Conservation (phyloP, 2,113 vertebrate species). For the Mormoops blainvillei region DNA sequence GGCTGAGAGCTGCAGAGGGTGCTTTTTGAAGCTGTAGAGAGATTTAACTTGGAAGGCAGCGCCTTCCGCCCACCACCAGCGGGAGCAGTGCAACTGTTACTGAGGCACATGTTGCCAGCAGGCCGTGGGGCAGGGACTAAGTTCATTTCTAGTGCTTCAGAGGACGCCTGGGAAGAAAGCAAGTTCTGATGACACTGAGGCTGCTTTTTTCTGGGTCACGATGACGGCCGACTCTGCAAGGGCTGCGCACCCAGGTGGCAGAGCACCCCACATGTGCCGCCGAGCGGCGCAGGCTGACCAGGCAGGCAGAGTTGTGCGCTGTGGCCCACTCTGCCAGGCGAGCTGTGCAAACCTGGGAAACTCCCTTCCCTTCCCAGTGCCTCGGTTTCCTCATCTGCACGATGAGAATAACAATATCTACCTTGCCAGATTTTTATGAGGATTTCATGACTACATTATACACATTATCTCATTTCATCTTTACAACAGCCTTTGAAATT, state of each 20-base stretch:
- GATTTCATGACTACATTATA: background rate
- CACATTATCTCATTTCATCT: background rate
- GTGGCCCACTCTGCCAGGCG: background rate
- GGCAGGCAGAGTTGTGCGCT: background rate
- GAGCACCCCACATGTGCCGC: background rate
- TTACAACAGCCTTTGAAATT: background rate
- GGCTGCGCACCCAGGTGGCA: no score
- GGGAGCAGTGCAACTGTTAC: background rate
- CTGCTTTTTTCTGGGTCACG: background rate
- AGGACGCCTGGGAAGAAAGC: background rate
- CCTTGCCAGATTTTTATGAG: background rate
- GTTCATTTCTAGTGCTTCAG: background rate
- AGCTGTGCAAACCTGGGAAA: background rate
- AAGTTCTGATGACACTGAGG: background rate
- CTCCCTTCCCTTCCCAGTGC: background rate
- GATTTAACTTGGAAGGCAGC: background rate
- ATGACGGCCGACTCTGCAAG: background rate
- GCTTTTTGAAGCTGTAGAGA: background rate
- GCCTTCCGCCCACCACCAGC: background rate
- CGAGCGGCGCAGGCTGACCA: background rate
- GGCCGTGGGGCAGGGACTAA: background rate
- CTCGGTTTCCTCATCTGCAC: background rate
- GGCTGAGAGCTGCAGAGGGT: background rate
- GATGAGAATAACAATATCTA: background rate
- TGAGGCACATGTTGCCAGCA: background rate